Evolutionary conservation across 2,113 vertebrate species (phyloP).

Genomic region (Phyllopteryx taeniolatus): DNA sequence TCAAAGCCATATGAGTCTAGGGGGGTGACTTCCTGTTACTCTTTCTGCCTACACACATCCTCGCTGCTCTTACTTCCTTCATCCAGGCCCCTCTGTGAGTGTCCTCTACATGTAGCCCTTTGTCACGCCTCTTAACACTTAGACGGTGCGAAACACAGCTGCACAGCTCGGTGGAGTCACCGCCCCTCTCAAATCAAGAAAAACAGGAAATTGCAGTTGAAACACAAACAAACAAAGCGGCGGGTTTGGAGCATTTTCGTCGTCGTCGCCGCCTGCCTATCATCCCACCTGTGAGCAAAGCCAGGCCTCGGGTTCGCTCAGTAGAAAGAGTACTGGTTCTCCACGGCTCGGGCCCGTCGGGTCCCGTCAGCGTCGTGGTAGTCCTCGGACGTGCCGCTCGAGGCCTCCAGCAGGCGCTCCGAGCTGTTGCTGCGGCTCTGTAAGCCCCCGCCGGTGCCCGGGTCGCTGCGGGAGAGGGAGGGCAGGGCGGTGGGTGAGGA

Average conservation of each 20-base stretch:
- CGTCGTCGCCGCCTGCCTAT: conserved; percentile 17
- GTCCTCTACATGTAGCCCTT: not conserved
- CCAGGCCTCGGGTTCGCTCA: conserved; percentile 57
- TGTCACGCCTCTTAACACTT: not conserved
- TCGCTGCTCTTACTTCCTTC: conserved; percentile 6
- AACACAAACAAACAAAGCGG: conserved; percentile 38
- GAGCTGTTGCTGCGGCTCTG: conserved; percentile 85
- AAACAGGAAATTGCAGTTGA: conserved; percentile 41
- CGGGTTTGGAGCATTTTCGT: conserved; percentile 29
- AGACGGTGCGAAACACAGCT: conserved; percentile 17
- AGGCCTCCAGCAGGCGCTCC: conserved; percentile 83
- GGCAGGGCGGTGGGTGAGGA: conserved; percentile 71
- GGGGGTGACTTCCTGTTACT: conserved; percentile 37
- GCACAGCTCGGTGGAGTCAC: conserved; percentile 5
- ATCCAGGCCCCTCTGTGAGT: not conserved
- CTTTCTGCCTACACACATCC: conserved; percentile 20
- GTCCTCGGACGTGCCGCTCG: conserved; percentile 74
- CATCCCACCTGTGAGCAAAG: conserved; percentile 13
- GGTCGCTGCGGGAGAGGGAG: conserved; percentile 66
- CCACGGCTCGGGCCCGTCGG: conserved; percentile 84
- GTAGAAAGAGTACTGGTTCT: conserved; percentile 98
- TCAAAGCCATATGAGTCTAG: conserved; percentile 55
- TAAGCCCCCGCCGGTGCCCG: conserved; percentile 64
- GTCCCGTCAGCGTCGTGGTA: conserved; percentile 83
- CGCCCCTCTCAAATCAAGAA: conserved; percentile 23